Conservation (phyloP, 2,113 vertebrate genomes). For the Xiphorhynchus elegans region DNA sequence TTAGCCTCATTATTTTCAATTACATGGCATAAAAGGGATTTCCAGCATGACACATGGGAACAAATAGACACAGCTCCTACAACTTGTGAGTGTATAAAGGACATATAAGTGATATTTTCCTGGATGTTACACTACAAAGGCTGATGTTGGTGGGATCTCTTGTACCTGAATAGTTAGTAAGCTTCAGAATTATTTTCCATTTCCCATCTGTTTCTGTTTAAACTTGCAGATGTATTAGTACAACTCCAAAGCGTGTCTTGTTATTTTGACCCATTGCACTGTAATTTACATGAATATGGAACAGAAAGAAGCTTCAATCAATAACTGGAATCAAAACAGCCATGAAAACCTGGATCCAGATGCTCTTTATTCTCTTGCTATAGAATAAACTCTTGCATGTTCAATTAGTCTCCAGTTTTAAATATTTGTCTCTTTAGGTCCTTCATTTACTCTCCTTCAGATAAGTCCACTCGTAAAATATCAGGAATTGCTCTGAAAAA, state of each 20-base stretch:
- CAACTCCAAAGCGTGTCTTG: constrained; percentile 9
- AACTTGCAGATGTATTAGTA: constrained; percentile 47
- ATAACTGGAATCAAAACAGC: constrained; percentile 17
- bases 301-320: constrained; percentile 29
- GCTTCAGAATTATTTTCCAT: constrained; percentile 17
- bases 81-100: not conserved
- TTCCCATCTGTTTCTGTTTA: constrained; percentile 48
- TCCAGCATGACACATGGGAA: not conserved
- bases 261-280: constrained; percentile 54
- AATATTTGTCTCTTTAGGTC: not conserved
- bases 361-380: not conserved
- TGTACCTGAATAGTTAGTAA: not conserved
- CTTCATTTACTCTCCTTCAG: not conserved
- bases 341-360: constrained; percentile 36
- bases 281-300: not conserved
- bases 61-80: not conserved
- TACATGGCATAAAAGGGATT: constrained; percentile 2
- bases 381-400: not conserved
- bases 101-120: not conserved
- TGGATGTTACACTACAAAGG: not conserved
- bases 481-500: not conserved
- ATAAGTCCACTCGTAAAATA: not conserved
- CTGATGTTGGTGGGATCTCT: constrained; percentile 12
- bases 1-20: constrained; percentile 32
- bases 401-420: not conserved